Evolutionary conservation across 2,113 vertebrate genomes (phyloP), one percentile per base, ranked within the genome.

Genomic region (Anolis carolinensis): DNA sequence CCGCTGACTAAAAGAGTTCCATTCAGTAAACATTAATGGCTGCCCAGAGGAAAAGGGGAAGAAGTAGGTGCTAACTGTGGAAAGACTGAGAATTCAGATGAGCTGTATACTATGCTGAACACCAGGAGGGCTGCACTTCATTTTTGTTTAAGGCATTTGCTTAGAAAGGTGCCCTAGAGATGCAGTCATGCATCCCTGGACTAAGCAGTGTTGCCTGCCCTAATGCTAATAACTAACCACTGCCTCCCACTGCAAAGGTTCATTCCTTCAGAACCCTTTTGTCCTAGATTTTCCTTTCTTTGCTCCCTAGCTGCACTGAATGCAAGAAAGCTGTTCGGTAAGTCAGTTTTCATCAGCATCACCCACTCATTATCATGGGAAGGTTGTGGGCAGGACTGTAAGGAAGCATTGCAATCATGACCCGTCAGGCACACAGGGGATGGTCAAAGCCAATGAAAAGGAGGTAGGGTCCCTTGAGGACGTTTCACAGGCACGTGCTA

Each of bases 1-100:
- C 39, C 68, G 83, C 83, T 78, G 83, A 68, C 74, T 55, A 85
- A 75, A 76, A 77, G 5, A 18, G 14, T 52, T 55, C 39, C 74
- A 77, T 32, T 77, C 23, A 78, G 62, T 63, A 52, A 82, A 68
- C 48, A 52, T 55, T 25, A 67, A 78, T 68, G 63, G 62, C 30
- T 77, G 62, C 68, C 44, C 63, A 68, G 63, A 85, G 48, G 63
- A 50, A n/a, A 77, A 77, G 39, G 68, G 30, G 48, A 77, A 21
- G 21, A 85, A 34, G 25, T 52, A 27, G 44, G 63, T 68, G 74
- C 44, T 77, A 77, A 20, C 74, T 77, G 27, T 52, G 83, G 63
- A 77, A 34, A 68, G 21, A 55, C 16, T 36, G 68, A n/a, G n/a
- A 68, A 32, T 67, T 23, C 23, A 68, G 30, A 62, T 21, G 18